Conservation (phyloP, 2,113 vertebrate genomes). For the Alaudala cheleensis region DNA sequence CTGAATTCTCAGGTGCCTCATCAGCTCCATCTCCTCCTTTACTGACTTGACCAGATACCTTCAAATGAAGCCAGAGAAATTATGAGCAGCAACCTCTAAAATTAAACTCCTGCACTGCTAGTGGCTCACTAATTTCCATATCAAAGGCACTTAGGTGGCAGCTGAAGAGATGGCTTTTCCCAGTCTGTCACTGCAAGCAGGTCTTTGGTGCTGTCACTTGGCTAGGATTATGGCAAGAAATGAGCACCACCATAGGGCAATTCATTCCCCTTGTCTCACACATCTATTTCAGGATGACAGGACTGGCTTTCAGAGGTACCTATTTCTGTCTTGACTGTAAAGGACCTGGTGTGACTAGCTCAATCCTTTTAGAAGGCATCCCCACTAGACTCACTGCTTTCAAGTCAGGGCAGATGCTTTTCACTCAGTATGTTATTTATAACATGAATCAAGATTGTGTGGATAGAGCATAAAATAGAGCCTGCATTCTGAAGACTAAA, state of each 20-base stretch:
- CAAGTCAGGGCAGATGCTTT: not conserved
- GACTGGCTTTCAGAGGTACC: not conserved
- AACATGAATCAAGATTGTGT: not conserved
- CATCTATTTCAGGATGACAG: constrained; percentile 2
- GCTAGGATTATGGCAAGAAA: not conserved
- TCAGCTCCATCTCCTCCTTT: not conserved
- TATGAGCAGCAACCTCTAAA: not conserved
- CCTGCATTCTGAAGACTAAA: not conserved
- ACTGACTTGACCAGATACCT: not conserved
- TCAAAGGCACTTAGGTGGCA: not conserved
- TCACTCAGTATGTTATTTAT: not conserved
- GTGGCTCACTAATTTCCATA: not conserved
- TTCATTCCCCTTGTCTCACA: not conserved
- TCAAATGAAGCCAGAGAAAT: not conserved
- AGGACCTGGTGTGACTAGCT: not conserved
- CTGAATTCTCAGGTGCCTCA: not conserved
- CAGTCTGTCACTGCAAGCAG: not conserved
- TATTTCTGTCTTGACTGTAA: constrained; percentile 6
- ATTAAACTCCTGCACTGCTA: not conserved
- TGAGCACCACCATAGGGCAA: not conserved
- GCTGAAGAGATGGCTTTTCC: not conserved
- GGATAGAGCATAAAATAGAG: not conserved
- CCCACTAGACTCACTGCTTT: not conserved
- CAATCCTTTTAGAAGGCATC: not conserved
- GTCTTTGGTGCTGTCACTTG: not conserved